Percentiles rank a stretch among this genome's conserved stretches.
Evolutionary conservation across 2,888 invertebrate genomes (phyloP).

Genomic region (Oscheius onirici): DNA sequence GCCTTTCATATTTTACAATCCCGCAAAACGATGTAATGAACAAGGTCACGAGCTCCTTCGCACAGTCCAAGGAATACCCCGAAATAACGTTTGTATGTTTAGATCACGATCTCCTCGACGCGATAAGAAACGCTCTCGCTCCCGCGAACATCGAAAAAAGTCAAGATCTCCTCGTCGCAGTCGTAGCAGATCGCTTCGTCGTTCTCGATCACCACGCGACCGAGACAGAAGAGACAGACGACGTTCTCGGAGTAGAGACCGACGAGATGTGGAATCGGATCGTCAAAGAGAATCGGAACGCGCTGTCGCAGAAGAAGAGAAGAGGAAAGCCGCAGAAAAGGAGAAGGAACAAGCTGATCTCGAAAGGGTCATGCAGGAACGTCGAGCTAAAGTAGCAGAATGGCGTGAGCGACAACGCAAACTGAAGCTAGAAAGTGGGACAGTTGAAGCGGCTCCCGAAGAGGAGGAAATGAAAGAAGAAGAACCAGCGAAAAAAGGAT

Average conservation of each 20-base stretch:
- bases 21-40: no score
- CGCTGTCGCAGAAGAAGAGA: slow-evolving; percentile 9
- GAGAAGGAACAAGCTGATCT: slow-evolving; percentile 34
- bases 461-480: slow-evolving; percentile 3
- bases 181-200: slow-evolving; percentile 9
- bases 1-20: no score
- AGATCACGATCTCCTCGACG: slow-evolving; percentile 31
- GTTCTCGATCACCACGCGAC: slow-evolving; percentile 28
- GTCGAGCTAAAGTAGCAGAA: slow-evolving; percentile 49
- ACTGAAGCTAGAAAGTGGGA: slow-evolving; percentile 31
- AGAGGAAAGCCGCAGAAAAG: slow-evolving; percentile 1
- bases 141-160: slow-evolving; percentile 17
- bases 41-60: no score
- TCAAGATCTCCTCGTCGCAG: slow-evolving; percentile 2
- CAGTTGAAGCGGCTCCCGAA: slow-evolving; percentile 13
- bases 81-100: neutral
- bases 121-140: slow-evolving; percentile 37
- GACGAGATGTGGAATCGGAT: slow-evolving; percentile 19
- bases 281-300: slow-evolving; percentile 7
- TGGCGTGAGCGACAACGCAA: slow-evolving; percentile 48
- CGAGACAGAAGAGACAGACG: slow-evolving; percentile 33
- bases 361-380: slow-evolving; percentile 49
- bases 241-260: slow-evolving; percentile 22
- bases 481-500: slow-evolving; percentile 78
- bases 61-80: no score